Base-by-base conservation (phyloP, 2,113 vertebrate species). In the Chamaea fasciata region DNA sequence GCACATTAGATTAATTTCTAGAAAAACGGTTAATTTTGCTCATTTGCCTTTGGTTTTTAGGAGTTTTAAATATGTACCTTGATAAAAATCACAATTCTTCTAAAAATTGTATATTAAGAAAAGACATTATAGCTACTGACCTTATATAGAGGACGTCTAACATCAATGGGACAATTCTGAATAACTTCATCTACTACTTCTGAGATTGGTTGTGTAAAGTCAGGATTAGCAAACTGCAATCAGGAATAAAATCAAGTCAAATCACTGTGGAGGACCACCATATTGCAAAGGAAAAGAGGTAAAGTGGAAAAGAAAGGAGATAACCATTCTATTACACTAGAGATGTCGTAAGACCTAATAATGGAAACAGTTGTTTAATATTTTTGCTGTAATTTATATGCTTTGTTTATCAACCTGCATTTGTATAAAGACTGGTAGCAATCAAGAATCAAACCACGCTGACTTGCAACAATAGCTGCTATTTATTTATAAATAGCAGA, bases 171-270 rank as follows among this genome's bases (percentile, higher is more conserved):
- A 92, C 99, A 99, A 98, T 99, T 99, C 97, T 99, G 99, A 94
- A 99, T 99, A 94, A 99, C 99, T 97, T 99, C 99, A 84, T 99
- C 99, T 96, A 99, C 99, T 81, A 99, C 99, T 98, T 99, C 99
- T 79, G 99, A 99, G 97, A 99, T 99, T 49, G 99, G 99, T 95
- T 99, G 99, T 2, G 99, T 99, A 69, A 99, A 99, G 95, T 99
- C 99, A 22, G 99, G 99, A 98, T 99, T 99, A 96, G 99, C 99
- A 98, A 99, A 99, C 99, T 99, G 94, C 52, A 96, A 91, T 20
- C 11, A 94, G 65, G 62, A 95, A 89, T 31, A 89, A 79, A 89
- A 57, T 8, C 33, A 80, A 89, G 22, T 44, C 5, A 24, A 39
- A 18, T 90, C 46, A 95, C 13, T 15, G 14, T 6, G 26, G 3